Evolutionary conservation across 2,888 invertebrate genomes (phyloP), one percentile per base, ranked within the genome.

Genomic region (Pammene fasciana): DNA sequence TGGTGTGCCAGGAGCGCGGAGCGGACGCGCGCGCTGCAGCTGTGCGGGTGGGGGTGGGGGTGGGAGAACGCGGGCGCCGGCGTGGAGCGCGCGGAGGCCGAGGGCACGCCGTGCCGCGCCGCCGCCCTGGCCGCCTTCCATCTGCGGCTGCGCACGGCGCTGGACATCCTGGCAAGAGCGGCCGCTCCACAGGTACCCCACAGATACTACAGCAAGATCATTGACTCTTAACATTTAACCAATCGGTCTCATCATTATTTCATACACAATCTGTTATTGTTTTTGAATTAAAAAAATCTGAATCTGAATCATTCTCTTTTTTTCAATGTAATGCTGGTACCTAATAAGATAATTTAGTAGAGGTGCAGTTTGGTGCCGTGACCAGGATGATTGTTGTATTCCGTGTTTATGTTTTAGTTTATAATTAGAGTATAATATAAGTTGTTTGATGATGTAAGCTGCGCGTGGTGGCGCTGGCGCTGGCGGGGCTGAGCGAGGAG

Each of bases 81-180:
- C 72, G 89, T 90, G 73, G 91, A 90, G 86, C 93, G 95, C 76
- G 91, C 97, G 50, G 96, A 96, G 84, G 94, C 94, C 67, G 95
- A 95, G 82, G 91, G 90, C 94, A 95, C 83, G 94, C 95, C 76
- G 94, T 95, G 88, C 67, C 94, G 98, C 83, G 98, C 98, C 50
- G 98, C 98, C 46, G 97, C 98, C 70, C 95, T 99, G 68, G 97
- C 97, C 59, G 96, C 97, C 65, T 99, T 98, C 89, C 97, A 97
- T 87, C 94, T 98, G 78, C 96, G 97, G 83, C 93, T 99, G 75
- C 94, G 96, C 68, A 90, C 94, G 78, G 98, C 98, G 41, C 96
- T 98, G 68, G 96, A 97, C 79, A 96, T 98, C 79, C 94, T 99
- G 68, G 96, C 96, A 74, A 94, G 95, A 74, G 97, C 96, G 55